A percentile compares a stretch with the other conserved stretches of the same genome.
phyloP scores from a whole-genome alignment of 2,113 vertebrate genomes.

The Litocranius walleri region DNA sequence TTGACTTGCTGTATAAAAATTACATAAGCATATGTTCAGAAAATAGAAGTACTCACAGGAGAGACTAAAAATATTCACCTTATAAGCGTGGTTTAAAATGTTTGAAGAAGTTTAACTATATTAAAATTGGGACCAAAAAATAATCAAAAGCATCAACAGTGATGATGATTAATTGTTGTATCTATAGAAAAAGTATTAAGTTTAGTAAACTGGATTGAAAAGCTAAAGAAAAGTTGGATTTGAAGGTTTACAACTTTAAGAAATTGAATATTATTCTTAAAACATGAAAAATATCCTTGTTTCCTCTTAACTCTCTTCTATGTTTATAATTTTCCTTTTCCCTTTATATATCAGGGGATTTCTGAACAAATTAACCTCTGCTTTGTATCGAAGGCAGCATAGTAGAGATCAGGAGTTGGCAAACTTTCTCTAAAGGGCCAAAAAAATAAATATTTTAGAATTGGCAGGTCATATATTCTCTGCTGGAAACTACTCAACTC shows the following conservation, averaged over 20 bases:
- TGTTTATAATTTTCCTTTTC: background rate
- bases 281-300: background rate
- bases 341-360: background rate
- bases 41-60: background rate
- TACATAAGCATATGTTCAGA: background rate
- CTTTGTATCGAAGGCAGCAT: background rate
- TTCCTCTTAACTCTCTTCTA: background rate
- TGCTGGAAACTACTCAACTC: background rate
- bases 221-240: background rate
- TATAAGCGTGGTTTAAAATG: background rate
- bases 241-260: background rate
- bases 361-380: background rate
- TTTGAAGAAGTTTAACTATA: background rate
- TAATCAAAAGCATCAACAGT: background rate
- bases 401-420: background rate
- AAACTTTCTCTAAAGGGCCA: background rate
- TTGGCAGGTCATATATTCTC: background rate
- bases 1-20: background rate
- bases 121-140: background rate
- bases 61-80: background rate
- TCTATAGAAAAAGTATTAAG: background rate
- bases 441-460: background rate
- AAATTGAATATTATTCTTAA: background rate
- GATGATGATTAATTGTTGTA: background rate
- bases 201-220: background rate